Evolutionary conservation across 2,888 invertebrate genomes (phyloP), one percentile per base, ranked within the genome.

Genomic region (Baccha elongata): DNA sequence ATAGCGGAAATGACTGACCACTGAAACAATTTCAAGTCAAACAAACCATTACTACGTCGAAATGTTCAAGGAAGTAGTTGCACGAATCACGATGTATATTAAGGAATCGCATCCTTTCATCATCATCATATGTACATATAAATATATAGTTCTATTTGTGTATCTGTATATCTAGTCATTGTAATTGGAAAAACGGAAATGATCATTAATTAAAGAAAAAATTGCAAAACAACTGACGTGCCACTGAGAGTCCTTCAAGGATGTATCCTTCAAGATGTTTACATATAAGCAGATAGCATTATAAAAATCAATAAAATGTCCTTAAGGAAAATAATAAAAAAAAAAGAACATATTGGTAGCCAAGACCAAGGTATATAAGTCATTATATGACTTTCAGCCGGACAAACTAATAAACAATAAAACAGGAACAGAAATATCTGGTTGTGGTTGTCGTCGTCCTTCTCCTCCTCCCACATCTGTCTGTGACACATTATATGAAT

Each of bases 121-220:
- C 65, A 40, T 55, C 58, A 26, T n/a, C n/a, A n/a, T n/a, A n/a
- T n/a, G n/a, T n/a, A n/a, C n/a, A n/a, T n/a, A n/a, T n/a, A n/a
- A n/a, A n/a, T n/a, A n/a, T 26, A 32, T 52, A 23, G 32, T 53
- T 23, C 58, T 15, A n/a, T 10, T 11, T n/a, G 3, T 32, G 8
- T 15, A 15, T 13, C 15, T 29, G 15, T 32, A n/a, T 44, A 26
- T 44, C 7, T 42, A 23, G 13, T 32, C 21, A 53, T 60, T 65
- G 65, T 72, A 76, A 76, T 81, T 71, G 67, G 60, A 46, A 53
- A 13, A 76, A 58, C 71, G 53, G 60, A 76, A 72, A 71, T 52
- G 21, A 53, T 58, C 40, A 60, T 48, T 81, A 75, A 81, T 81
- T 81, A 65, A n/a, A n/a, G 67, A 40, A 81, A 60, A 67, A 69